Conservation (phyloP, 1,140 invertebrate species). For the Helicoverpa zea region DNA sequence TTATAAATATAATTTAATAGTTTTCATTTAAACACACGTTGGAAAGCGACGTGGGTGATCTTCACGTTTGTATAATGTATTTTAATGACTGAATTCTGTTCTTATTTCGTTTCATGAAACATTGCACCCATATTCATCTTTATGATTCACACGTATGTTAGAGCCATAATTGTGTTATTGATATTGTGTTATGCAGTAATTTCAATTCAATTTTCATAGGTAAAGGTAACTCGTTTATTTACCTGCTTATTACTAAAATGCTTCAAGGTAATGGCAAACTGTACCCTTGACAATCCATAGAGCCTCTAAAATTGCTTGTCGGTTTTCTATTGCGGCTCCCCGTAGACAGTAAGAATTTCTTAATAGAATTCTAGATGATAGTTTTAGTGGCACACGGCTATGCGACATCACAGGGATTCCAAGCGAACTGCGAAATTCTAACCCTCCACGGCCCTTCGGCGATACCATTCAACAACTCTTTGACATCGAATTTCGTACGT, state of each 20-base stretch:
- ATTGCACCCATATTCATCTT: too few relatives aligned
- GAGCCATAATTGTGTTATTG: too few relatives aligned
- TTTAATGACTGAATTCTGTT: too few relatives aligned
- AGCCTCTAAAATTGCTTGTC: conserved; percentile 19
- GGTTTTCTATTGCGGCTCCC: conserved; percentile 18
- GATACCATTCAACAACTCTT: conserved; percentile 54
- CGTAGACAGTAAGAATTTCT: conserved; percentile 51
- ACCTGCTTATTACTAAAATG: background rate
- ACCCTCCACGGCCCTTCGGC: conserved; percentile 52
- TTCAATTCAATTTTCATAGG: too few relatives aligned
- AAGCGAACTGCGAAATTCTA: conserved; percentile 48
- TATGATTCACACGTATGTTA: too few relatives aligned
- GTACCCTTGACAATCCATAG: background rate
- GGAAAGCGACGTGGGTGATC: too few relatives aligned
- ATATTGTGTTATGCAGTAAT: too few relatives aligned
- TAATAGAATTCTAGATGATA: conserved; percentile 56
- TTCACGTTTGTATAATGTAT: too few relatives aligned
- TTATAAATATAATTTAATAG: too few relatives aligned
- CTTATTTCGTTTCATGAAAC: too few relatives aligned
- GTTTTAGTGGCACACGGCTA: conserved; percentile 52
- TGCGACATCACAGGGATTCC: conserved; percentile 65
- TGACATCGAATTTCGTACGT: conserved; percentile 52
- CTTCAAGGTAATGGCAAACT: background rate
- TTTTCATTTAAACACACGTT: too few relatives aligned
- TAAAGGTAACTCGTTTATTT: too few relatives aligned